Evolutionary conservation across 2,113 vertebrate species (phyloP), one percentile per base, ranked within the genome.

Genomic region (Hippolais icterina): DNA sequence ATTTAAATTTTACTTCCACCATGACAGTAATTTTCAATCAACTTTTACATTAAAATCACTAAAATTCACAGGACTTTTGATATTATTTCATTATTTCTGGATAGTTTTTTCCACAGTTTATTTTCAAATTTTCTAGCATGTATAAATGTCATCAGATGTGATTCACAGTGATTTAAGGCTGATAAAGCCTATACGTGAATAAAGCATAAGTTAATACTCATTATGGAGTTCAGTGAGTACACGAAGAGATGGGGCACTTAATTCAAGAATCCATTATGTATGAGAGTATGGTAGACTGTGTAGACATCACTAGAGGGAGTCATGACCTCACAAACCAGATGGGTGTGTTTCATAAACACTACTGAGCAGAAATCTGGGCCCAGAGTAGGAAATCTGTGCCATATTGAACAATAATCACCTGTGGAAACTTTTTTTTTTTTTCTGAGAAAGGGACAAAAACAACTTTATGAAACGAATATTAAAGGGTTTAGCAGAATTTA

Each of bases 301-400:
- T 33, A 95, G 64, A 49, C 50, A 93, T 89, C 90, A 94, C 94
- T 94, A 96, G 96, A 86, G 92, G 95, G 97, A 96, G 95, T 93
- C 87, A 70, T 13, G 93, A 91, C 75, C 82, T 93, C 94, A 95
- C 66, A 84, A 91, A 97, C 83, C 46, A 87, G 21, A 74, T 25
- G 37, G 42, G 31, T 37, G 25, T 15, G 19, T 56, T 92, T 94
- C 22, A 56, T 61, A 88, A 90, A 63, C 15, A 44, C 21, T 21
- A 8, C 5, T 50, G 25, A 86, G 50, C 8, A 54, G 54, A 77
- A 89, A n/a, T 56, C 39, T 80, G 9, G 11, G 35, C 68, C 24
- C 35, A 59, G 28, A 59, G 3, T 25, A 37, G 29, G 16, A 91
- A 50, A 52, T 54, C n/a, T 66, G 6, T 69, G 29, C 31, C 46